Evolutionary conservation across 2,113 vertebrate genomes (phyloP).

Genomic region (Hemichromis elongatus): DNA sequence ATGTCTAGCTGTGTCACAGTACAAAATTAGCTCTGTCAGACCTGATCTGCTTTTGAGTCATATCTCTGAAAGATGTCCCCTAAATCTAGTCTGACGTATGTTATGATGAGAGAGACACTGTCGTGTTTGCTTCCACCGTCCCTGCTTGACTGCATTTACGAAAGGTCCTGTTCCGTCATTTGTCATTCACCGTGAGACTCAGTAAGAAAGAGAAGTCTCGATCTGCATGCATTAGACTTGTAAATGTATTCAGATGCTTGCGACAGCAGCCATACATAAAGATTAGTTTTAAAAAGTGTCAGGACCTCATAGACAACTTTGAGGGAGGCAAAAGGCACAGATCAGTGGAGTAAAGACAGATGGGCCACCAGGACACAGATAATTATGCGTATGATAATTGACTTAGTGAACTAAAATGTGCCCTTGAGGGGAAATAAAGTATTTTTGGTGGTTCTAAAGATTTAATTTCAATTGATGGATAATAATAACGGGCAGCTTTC

Average conservation of each 20-base stretch:
- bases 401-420: constrained; percentile 29
- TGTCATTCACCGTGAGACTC: constrained; percentile 10
- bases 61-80: not conserved
- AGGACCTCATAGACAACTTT: constrained; percentile 18
- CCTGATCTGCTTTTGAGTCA: constrained; percentile 4
- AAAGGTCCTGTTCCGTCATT: constrained; percentile 5
- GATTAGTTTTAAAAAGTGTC: constrained; percentile 49
- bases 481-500: not conserved
- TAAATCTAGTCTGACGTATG: not conserved
- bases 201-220: constrained; percentile 3
- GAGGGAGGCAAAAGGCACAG: constrained; percentile 19
- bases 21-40: not conserved
- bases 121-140: not conserved
- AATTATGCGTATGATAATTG: constrained; percentile 52
- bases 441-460: constrained; percentile 9
- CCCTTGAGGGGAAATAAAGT: constrained; percentile 25
- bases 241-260: constrained; percentile 50
- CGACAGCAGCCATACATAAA: constrained; percentile 66
- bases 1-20: not conserved
- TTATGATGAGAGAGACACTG: not conserved
- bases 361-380: constrained; percentile 19
- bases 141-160: constrained; percentile 5
- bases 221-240: constrained; percentile 70
- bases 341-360: constrained; percentile 50
- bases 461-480: constrained; percentile 1